These are phyloP conservation scores for Centropristis striata DNA, from an alignment of 2,113 vertebrate genomes.

Conservation along the genomic window DNA sequence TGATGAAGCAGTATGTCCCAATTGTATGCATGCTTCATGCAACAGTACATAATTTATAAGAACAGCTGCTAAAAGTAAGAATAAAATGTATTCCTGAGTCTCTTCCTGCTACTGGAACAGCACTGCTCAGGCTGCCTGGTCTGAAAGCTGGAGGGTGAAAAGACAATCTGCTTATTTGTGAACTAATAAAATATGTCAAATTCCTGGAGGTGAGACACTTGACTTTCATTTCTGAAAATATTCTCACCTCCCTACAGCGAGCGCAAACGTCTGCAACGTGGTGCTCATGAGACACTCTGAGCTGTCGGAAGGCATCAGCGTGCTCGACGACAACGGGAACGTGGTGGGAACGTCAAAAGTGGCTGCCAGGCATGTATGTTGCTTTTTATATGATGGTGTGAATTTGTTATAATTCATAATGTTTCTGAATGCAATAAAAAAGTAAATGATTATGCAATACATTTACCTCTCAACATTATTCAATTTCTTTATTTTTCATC, in stretches of 20 bases:
- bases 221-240: background rate
- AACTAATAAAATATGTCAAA: slow-evolving; percentile 9
- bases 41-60: too few relatives aligned
- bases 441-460: background rate
- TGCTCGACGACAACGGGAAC: slow-evolving; percentile 88
- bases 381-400: background rate
- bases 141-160: background rate
- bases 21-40: too few relatives aligned
- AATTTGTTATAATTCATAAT: background rate
- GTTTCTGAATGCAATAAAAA: background rate
- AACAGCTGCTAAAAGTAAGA: too few relatives aligned
- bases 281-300: slow-evolving; percentile 95
- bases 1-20: too few relatives aligned
- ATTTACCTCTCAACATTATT: background rate
- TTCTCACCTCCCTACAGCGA: slow-evolving; percentile 83
- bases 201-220: background rate
- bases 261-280: slow-evolving; percentile 95
- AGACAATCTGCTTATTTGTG: slow-evolving; percentile 33
- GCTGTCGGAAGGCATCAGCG: slow-evolving; percentile 91
- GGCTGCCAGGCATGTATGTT: slow-evolving; percentile 91
- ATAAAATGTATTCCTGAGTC: too few relatives aligned
- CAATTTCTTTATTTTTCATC: background rate
- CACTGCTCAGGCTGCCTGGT: background rate
- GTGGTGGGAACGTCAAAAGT: slow-evolving; percentile 91
- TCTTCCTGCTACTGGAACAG: background rate